phyloP scores from a whole-genome alignment of 2,888 invertebrate species.

The Ophion ellenae region DNA sequence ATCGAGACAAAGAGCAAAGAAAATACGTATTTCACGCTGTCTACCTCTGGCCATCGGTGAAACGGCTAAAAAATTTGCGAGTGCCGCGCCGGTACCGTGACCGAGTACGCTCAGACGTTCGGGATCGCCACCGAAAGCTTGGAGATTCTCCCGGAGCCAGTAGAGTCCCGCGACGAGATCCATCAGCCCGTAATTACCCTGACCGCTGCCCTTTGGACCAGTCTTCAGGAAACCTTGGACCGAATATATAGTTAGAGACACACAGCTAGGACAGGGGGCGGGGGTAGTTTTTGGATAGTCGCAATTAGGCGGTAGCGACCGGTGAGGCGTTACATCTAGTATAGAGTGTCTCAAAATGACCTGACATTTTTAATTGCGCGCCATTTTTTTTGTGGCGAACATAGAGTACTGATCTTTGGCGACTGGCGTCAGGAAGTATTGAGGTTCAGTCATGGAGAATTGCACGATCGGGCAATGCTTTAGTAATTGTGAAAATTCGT shows the following conservation, averaged over 20 bases:
- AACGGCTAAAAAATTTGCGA: conserved; percentile 97
- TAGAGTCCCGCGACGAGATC: conserved; percentile 97
- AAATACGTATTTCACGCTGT: background rate
- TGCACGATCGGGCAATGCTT: too few relatives aligned
- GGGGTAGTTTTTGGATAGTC: too few relatives aligned
- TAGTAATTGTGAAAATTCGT: too few relatives aligned
- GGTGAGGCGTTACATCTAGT: too few relatives aligned
- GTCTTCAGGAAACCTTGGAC: conserved; percentile 95
- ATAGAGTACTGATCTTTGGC: too few relatives aligned
- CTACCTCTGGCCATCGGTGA: conserved; percentile 97
- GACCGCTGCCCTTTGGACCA: conserved; percentile 94
- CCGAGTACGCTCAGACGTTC: conserved; percentile 97
- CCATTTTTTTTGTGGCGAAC: too few relatives aligned
- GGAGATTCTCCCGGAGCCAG: conserved; percentile 97
- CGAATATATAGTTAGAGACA: background rate
- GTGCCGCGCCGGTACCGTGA: conserved; percentile 97
- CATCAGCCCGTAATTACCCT: conserved; percentile 96
- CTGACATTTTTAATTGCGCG: too few relatives aligned
- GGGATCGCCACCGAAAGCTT: conserved; percentile 97
- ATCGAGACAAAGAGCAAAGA: conserved; percentile 69
- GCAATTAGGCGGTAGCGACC: too few relatives aligned
- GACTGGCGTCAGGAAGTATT: too few relatives aligned
- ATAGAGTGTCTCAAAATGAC: too few relatives aligned
- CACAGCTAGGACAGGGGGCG: too few relatives aligned
- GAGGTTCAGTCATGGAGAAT: too few relatives aligned